Evolutionary conservation across 1,140 invertebrate genomes (phyloP).

Genomic region (Uloborus diversus): DNA sequence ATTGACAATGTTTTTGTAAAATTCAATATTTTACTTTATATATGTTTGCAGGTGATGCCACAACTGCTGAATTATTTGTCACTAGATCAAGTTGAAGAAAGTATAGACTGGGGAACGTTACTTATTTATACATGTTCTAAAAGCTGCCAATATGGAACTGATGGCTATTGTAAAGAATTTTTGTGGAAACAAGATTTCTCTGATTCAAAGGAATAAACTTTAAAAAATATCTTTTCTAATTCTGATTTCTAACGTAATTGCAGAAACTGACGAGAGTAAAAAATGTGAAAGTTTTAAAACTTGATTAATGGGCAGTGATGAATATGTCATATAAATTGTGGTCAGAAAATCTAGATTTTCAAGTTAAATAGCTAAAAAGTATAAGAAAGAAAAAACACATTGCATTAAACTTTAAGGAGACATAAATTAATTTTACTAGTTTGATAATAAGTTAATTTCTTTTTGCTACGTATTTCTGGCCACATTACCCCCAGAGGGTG

Average conservation of each 20-base stretch:
- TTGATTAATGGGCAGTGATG: neutral
- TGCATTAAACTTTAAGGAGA: too few species aligned
- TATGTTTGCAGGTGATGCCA: conserved; percentile 89
- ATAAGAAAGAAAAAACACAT: neutral
- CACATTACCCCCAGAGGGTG: too few species aligned
- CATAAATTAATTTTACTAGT: too few species aligned
- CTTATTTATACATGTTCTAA: conserved; percentile 84
- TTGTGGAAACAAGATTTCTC: conserved; percentile 88
- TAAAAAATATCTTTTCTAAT: too few species aligned
- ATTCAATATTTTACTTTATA: too few species aligned
- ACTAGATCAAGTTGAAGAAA: conserved; percentile 74
- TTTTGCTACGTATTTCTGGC: too few species aligned
- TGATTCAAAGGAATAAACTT: neutral
- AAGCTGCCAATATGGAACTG: conserved; percentile 73
- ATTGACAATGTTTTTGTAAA: neutral
- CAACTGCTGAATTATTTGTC: conserved; percentile 82
- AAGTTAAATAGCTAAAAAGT: neutral
- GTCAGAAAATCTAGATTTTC: neutral
- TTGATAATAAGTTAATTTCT: too few species aligned
- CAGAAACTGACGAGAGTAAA: too few species aligned
- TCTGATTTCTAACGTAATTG: too few species aligned
- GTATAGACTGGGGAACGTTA: conserved; percentile 90
- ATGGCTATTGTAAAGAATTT: conserved; percentile 78
- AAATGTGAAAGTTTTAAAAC: too few species aligned
- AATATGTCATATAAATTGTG: neutral